Evolutionary conservation across 2,113 vertebrate species (phyloP).

Genomic region (Genyomyrus donnyi): DNA sequence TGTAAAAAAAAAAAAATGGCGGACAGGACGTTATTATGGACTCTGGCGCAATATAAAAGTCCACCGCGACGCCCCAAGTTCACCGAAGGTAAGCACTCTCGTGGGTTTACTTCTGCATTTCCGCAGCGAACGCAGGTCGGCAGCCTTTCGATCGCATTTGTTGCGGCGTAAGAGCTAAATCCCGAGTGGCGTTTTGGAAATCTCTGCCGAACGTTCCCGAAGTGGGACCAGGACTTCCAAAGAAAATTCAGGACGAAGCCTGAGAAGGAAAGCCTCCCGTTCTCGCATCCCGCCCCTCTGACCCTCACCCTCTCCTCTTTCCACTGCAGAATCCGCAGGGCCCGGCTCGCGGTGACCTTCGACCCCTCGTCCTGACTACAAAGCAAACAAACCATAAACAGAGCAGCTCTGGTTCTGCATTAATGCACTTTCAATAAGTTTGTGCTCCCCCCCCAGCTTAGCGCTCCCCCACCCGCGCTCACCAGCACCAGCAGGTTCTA

Average conservation of each 20-base stretch:
- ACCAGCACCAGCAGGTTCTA: background rate
- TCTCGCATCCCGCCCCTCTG: background rate
- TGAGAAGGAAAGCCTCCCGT: background rate
- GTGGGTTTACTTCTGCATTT: background rate
- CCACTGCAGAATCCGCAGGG: conserved; percentile 1
- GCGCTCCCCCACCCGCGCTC: background rate
- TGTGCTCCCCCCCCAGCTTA: background rate
- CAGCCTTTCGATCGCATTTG: background rate
- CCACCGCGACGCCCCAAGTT: background rate
- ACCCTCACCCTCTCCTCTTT: background rate
- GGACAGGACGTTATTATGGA: background rate
- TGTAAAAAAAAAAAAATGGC: background rate
- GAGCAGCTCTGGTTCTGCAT: conserved; percentile 47
- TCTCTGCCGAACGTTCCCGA: background rate
- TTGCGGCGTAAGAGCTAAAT: background rate
- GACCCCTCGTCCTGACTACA: conserved; percentile 70
- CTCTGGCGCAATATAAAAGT: background rate
- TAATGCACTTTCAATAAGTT: background rate
- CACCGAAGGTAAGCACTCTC: background rate
- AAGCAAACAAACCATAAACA: conserved; percentile 59
- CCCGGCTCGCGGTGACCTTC: conserved; percentile 16
- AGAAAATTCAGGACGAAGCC: background rate
- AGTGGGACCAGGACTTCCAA: background rate
- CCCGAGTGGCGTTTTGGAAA: background rate
- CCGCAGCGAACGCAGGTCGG: background rate